Evolutionary conservation across 2,797 vertebrate species (phyloP).

Genomic region (Pangasius sanitwongsei): DNA sequence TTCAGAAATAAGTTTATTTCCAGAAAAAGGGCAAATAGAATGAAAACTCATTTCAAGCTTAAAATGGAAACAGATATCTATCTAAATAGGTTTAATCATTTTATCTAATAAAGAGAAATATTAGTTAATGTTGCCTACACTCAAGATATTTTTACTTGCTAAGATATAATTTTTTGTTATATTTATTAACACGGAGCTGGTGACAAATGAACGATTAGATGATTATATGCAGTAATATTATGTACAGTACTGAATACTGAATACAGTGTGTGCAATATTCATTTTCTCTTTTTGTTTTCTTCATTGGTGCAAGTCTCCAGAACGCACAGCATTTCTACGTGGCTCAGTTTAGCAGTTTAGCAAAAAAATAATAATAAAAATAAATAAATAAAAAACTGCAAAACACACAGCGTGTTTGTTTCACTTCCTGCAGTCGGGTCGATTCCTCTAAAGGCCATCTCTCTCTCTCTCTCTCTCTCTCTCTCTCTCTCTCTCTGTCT

Average conservation of each 20-base stretch:
- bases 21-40: background rate
- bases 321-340: background rate
- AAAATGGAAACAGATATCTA: background rate
- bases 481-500: background rate
- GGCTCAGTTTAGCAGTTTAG: background rate
- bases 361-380: background rate
- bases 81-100: background rate
- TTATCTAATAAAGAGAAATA: background rate
- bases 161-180: background rate
- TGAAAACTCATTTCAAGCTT: background rate
- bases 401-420: background rate
- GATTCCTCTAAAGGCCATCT: background rate
- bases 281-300: background rate
- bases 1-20: background rate
- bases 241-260: too few species aligned
- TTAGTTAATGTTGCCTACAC: background rate
- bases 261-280: background rate
- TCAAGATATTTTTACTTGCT: background rate
- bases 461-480: background rate
- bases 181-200: background rate
- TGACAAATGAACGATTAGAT: background rate
- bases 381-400: background rate
- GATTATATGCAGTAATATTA: background rate
- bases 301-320: background rate
- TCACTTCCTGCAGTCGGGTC: background rate